These are phyloP conservation scores for Taurulus bubalis DNA, from an alignment of 2,113 vertebrate genomes.

Conservation along the genomic window DNA sequence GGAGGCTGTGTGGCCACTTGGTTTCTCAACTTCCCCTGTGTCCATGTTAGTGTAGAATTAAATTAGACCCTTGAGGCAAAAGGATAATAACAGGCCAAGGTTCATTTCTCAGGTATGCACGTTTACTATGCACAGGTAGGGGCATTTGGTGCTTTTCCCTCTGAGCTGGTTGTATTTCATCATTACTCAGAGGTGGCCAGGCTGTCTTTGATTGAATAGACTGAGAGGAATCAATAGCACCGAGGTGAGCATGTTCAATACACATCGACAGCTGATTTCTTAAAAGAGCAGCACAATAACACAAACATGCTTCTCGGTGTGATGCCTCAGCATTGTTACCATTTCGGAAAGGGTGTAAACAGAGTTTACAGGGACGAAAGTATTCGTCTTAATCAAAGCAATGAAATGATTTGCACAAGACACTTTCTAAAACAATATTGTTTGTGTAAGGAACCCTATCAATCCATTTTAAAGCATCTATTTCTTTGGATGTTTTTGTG, in stretches of 20 bases:
- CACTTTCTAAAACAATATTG: accelerated
- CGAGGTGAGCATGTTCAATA: constrained; percentile 43
- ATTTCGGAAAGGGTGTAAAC: constrained; percentile 5
- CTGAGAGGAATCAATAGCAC: constrained; percentile 45
- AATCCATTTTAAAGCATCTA: neutral
- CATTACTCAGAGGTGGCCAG: constrained; percentile 18
- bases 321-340: neutral
- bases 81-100: neutral
- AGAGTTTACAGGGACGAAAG: no score
- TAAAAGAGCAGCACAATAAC: constrained; percentile 16
- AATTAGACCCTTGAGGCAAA: constrained; percentile 35
- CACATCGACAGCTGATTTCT: constrained; percentile 14
- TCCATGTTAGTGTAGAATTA: constrained; percentile 18
- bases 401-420: neutral
- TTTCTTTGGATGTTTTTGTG: neutral
- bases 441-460: neutral
- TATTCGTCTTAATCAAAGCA: neutral
- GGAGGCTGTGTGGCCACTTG: constrained; percentile 12
- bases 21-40: constrained; percentile 6
- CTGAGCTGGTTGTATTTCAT: neutral
- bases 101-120: neutral
- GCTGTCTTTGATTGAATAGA: constrained; percentile 36
- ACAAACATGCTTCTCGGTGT: neutral
- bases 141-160: neutral
- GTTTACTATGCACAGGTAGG: neutral